Percentiles rank a stretch among this genome's conserved stretches.
These are phyloP conservation scores for Scomber scombrus DNA, from an alignment of 2,113 vertebrate genomes.

Conservation along the genomic window DNA sequence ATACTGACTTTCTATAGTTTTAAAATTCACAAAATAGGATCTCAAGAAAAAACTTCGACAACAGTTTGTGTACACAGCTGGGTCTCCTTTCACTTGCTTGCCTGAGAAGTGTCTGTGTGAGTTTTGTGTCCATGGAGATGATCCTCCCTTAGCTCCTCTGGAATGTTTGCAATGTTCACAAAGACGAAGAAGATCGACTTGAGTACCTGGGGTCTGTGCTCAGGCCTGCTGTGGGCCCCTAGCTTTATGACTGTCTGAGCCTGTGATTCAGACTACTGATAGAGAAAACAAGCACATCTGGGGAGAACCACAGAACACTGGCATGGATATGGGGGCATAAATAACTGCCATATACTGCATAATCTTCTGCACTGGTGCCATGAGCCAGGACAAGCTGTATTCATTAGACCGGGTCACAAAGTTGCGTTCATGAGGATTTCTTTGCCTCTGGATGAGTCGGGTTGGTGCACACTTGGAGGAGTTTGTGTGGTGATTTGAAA, in stretches of 20 bases:
- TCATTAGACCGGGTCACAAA: constrained; percentile 50
- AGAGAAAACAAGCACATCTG: constrained; percentile 55
- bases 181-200: constrained; percentile 54
- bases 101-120: constrained; percentile 57
- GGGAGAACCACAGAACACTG: constrained; percentile 23
- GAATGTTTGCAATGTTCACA: constrained; percentile 82
- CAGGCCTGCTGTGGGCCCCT: constrained; percentile 57
- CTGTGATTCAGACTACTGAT: constrained; percentile 25
- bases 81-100: constrained; percentile 53
- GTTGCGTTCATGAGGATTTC: constrained; percentile 33
- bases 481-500: constrained; percentile 49
- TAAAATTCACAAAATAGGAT: constrained; percentile 16
- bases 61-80: constrained; percentile 79
- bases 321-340: constrained; percentile 11
- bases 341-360: constrained; percentile 21
- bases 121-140: constrained; percentile 76
- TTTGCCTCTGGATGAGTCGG: constrained; percentile 33
- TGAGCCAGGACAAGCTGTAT: constrained; percentile 44
- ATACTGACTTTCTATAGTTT: neutral
- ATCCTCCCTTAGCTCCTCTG: constrained; percentile 78
- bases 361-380: constrained; percentile 26
- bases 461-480: constrained; percentile 13
- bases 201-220: constrained; percentile 71
- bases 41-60: constrained; percentile 20
- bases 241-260: constrained; percentile 47